Base-by-base conservation (phyloP, 2,797 vertebrate species). In the Cyprinodon diabolis region DNA sequence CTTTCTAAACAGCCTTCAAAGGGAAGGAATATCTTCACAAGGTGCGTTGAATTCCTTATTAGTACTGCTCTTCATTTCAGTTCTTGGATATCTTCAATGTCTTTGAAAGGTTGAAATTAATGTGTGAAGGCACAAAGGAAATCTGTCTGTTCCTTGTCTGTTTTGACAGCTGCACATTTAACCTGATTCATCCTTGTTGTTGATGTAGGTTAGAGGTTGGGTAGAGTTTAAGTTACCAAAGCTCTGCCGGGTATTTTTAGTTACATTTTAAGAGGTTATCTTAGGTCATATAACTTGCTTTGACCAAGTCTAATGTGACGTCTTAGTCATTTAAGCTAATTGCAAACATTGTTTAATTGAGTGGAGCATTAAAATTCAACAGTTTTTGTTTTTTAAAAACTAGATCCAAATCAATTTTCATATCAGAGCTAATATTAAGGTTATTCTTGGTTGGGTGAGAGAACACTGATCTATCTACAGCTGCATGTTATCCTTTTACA, bases 1-100 rank as follows among this genome's bases (percentile, higher is more conserved):
- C 86, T 94, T n/a, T 94, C 94, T 69, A 97, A 96, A 90, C 86
- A 91, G 68, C 72, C 79, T 91, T 93, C 88, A 94, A 90, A 78
- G 89, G 91, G 68, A 68, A 95, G 95, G 86, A 92, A 90, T 79
- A 82, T 90, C 83, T 91, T 93, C 73, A 91, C 84, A 73, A 94
- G 91, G 91, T 96, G 45, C 74, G 55, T 68, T 12, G 15, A 48
- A 69, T 47, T 11, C 11, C 35, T 51, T 21, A 52, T 47, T 12
- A 1, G 21, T n/a, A 14, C 15, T 13, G 37, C 51, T 57, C 30
- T 23, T 57, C 19, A 23, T n/a, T 48, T 71, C 9, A 10, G 15
- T 47, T 40, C 47, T 69, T 67, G 63, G 6, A 56, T 37, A 8
- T n/a, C 8, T n/a, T 63, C 48, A 8, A 62, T 51, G 23, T 30